Evolutionary conservation across 2,888 invertebrate genomes (phyloP), one percentile per base, ranked within the genome.

Genomic region (Idaea straminata): DNA sequence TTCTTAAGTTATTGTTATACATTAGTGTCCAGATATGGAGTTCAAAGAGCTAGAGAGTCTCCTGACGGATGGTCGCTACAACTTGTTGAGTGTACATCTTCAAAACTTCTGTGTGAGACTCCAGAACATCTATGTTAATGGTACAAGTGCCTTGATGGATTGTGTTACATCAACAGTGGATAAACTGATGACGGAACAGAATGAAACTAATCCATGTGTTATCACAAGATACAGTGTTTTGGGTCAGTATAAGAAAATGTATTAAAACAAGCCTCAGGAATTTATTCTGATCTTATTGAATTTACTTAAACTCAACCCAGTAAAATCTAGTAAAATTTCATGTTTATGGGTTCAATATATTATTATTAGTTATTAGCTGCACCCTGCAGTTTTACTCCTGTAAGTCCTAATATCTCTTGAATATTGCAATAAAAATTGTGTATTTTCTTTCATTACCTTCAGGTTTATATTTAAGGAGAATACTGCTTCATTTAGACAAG

Each of bases 401-500:
- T 25, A 25, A 25, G 25, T 25, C 25, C 25, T 3, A 25, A 25
- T 25, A 25, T 25, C 3, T 1, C 25, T 25, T 25, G 25, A 25
- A 2, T 25, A n/a, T n/a, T n/a, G n/a, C n/a, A n/a, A n/a, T 25
- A 4, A 47, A 10, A 47, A 47, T 13, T 13, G 36, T 6, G 4
- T 10, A 13, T 47, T 13, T 47, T 47, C 47, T 13, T 47, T 47
- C 10, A 63, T 81, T 81, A 70, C 80, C 94, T 89, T 78, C 93
- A 93, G 98, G 98, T 38, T 93, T 97, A 72, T 98, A 97, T 85
- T 93, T 98, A 69, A 93, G 98, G 69, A 94, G 98, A 79, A 95
- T 98, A 82, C 94, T 96, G 72, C 92, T 98, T 0, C 95, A 96
- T 70, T 95, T 98, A 81, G 97, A 98, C 78, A 96, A 96, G 83